Evolutionary conservation across 2,113 vertebrate species (phyloP), one percentile per base, ranked within the genome.

Genomic region (Vulpes ferrilata): DNA sequence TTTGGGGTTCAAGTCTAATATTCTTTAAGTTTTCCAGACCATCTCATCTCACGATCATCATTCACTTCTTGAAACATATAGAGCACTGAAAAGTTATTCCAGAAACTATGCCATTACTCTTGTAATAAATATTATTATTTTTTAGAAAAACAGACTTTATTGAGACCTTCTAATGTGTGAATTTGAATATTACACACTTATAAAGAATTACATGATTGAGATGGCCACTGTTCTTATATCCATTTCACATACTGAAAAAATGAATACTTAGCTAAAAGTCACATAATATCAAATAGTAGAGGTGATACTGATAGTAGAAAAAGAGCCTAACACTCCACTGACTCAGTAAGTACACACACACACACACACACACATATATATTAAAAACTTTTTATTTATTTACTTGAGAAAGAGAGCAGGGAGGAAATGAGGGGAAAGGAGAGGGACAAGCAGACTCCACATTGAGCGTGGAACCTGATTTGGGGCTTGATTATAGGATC

Each of bases 321-420:
- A 23, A 9, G 7, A 5, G n/a, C 7, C 35, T 11, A 13, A 9
- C 3, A 19, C 4, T 1, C 12, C 17, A 23, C 19, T 23, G 16
- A 16, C 57, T 88, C 32, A 80, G 0, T 3, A 25, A 74, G 20
- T 25, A 74, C 43, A 43, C 43, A 43, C 43, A 43, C 43, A 43
- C 43, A 43, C 43, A 43, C 43, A 43, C 43, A 43, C 43, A 43
- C 43, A 43, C 43, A 43, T 2, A 43, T 43, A 43, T 43, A 43
- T 43, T 43, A 43, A 43, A 43, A 43, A 43, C 43, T 43, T 43
- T 43, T 67, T 43, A 23, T 43, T 38, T 74, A 74, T 12, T 74
- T 23, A 12, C 23, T 73, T 43, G 35, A 23, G 35, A 5, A 38
- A 25, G 20, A 22, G 71, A 25, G 4, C 38, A 43, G 35, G 38